Evolutionary conservation across 2,797 vertebrate species (phyloP), one percentile per base, ranked within the genome.

Genomic region (Gallinago stenura): DNA sequence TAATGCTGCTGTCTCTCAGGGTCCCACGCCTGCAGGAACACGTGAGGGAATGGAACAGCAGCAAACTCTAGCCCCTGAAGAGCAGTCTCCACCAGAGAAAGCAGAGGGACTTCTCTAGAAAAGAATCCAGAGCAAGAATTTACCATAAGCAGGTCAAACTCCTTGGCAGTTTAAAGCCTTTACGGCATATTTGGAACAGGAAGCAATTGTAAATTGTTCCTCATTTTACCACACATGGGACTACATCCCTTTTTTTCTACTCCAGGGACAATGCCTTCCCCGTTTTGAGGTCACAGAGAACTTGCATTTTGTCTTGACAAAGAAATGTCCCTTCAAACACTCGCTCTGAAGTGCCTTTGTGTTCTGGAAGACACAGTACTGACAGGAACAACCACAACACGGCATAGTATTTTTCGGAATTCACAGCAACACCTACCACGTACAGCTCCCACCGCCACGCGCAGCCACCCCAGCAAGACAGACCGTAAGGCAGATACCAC

Each of bases 341-440:
- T 87, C 46, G 10, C 71, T 53, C 46, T 41, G 65, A 78, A 72
- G 54, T 8, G 35, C 53, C 54, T 87, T 43, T 82, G 89, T 79
- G 15, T 60, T 73, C 73, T 43, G 48, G 66, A 77, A 78, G 56
- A 89, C 58, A 17, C 14, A 6, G 4, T 18, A 41, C 62, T 35
- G 41, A 86, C 31, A 48, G 2, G 1, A 89, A 45, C 50, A 20
- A 62, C 68, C 89, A 82, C 80, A 57, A 87, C 77, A 37, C 0
- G 3, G 50, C 64, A 20, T 11, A 45, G 80, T 21, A 31, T 51
- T 57, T 76, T 66, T 58, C 37, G 35, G 77, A 87, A 91, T 43
- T 93, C 87, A 85, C 41, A 69, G 81, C 92, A 93, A 84, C 91
- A 94, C 86, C 72, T 66, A 77, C 83, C 70, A 79, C 77, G 73